phyloP scores from a whole-genome alignment of 2,797 vertebrate genomes.

The Takifugu rubripes region DNA sequence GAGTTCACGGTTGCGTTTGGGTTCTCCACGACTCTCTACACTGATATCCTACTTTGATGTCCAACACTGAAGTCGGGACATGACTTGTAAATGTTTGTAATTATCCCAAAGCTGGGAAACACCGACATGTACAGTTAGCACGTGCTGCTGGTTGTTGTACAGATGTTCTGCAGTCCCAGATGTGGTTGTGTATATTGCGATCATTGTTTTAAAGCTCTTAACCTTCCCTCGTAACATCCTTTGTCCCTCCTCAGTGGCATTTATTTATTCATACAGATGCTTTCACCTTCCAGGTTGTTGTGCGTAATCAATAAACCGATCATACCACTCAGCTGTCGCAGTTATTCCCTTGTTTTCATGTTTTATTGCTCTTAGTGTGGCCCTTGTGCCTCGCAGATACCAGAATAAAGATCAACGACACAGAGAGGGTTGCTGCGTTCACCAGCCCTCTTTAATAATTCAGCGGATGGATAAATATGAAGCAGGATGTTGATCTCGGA shows the following conservation, averaged over 20 bases:
- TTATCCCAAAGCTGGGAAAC: conserved; percentile 57
- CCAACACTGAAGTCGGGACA: conserved; percentile 24
- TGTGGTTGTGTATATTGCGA: conserved; percentile 11
- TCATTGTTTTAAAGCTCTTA: conserved; percentile 14
- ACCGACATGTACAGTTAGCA: conserved; percentile 50
- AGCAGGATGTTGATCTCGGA: conserved; percentile 47
- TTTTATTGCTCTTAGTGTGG: background rate
- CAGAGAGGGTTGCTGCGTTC: conserved; percentile 38
- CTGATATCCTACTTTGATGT: conserved; percentile 33
- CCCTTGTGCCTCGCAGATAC: background rate
- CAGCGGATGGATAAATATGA: conserved; percentile 65
- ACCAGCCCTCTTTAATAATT: conserved; percentile 66
- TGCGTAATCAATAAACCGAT: conserved; percentile 59
- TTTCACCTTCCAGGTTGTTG: background rate
- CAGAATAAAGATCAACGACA: conserved; percentile 5
- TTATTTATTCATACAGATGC: background rate
- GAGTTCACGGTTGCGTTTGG: background rate
- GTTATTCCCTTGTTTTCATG: no score
- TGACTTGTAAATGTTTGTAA: conserved; percentile 65
- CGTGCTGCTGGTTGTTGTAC: conserved; percentile 43
- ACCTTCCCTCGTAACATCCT: no score
- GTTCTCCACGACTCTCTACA: background rate
- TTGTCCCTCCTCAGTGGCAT: no score
- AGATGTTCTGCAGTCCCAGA: conserved; percentile 24
- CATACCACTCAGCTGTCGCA: background rate